A percentile compares a stretch with the other conserved stretches of the same genome.
These are phyloP conservation scores for Seriola aureovittata DNA, from an alignment of 2,113 vertebrate genomes.

Conservation along the genomic window DNA sequence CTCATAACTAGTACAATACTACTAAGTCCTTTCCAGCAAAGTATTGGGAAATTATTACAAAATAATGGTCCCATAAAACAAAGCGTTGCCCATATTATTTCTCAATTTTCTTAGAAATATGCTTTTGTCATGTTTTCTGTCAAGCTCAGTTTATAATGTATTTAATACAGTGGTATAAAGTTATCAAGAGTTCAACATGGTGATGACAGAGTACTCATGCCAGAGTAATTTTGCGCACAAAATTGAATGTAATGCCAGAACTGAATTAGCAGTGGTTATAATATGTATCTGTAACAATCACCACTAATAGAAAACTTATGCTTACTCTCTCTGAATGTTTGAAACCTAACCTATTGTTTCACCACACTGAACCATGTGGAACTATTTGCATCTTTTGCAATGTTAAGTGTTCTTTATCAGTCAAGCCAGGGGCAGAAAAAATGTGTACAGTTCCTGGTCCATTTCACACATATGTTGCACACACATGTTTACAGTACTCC, in stretches of 20 bases:
- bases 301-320: neutral
- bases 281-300: neutral
- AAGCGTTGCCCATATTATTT: neutral
- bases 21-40: neutral
- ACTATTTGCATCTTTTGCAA: slow-evolving; percentile 3
- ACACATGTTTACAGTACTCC: slow-evolving; percentile 64
- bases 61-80: neutral
- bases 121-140: neutral
- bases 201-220: neutral
- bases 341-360: slow-evolving; percentile 2
- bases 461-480: slow-evolving; percentile 65
- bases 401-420: slow-evolving; percentile 23
- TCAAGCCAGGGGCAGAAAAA: slow-evolving; percentile 49
- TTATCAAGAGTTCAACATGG: neutral
- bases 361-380: neutral
- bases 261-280: slow-evolving; percentile 12
- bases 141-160: neutral
- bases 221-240: neutral
- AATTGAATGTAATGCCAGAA: neutral
- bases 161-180: neutral
- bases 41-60: slow-evolving; percentile 2
- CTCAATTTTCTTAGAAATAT: neutral
- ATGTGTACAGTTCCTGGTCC: slow-evolving; percentile 49
- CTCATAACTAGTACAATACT: neutral
- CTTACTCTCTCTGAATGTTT: neutral